Percentiles rank a stretch among this genome's conserved stretches.
phyloP scores from a whole-genome alignment of 2,113 vertebrate genomes.

The Salvelinus sp. region DNA sequence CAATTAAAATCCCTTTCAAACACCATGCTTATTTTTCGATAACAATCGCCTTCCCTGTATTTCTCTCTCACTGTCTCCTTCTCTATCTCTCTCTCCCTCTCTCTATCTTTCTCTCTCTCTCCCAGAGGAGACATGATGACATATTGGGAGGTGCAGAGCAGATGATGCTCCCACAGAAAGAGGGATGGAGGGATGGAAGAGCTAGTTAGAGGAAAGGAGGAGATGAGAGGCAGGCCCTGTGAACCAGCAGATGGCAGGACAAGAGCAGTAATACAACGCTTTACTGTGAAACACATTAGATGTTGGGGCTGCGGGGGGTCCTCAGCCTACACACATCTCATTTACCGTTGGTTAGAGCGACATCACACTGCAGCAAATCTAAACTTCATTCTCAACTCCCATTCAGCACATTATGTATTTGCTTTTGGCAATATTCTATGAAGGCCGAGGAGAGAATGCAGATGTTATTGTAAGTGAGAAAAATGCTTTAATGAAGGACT shows the following conservation, averaged over 20 bases:
- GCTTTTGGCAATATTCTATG: background rate
- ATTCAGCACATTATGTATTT: slow-evolving; percentile 1
- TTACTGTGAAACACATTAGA: slow-evolving; percentile 27
- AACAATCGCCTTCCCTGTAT: slow-evolving; percentile 61
- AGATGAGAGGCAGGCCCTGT: slow-evolving; percentile 43
- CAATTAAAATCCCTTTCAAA: slow-evolving; percentile 80
- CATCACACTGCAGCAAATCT: background rate
- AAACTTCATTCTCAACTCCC: slow-evolving; percentile 5
- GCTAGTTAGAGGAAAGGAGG: slow-evolving; percentile 18
- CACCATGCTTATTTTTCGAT: slow-evolving; percentile 72
- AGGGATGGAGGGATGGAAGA: background rate
- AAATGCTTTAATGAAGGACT: slow-evolving; percentile 1
- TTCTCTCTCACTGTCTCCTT: too few species aligned
- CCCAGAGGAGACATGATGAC: slow-evolving; percentile 11
- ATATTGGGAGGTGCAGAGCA: slow-evolving; percentile 27
- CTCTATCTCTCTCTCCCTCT: too few species aligned
- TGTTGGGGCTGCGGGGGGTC: slow-evolving; percentile 44
- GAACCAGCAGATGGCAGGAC: slow-evolving; percentile 90
- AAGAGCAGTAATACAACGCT: slow-evolving; percentile 75
- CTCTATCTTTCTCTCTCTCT: slow-evolving; percentile 3
- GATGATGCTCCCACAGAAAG: slow-evolving; percentile 18
- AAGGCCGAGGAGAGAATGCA: slow-evolving; percentile 10
- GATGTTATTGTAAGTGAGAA: slow-evolving; percentile 8
- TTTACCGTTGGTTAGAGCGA: background rate
- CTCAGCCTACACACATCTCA: slow-evolving; percentile 44